Evolutionary conservation across 2,113 vertebrate species (phyloP).

Genomic region (Heterotis niloticus): DNA sequence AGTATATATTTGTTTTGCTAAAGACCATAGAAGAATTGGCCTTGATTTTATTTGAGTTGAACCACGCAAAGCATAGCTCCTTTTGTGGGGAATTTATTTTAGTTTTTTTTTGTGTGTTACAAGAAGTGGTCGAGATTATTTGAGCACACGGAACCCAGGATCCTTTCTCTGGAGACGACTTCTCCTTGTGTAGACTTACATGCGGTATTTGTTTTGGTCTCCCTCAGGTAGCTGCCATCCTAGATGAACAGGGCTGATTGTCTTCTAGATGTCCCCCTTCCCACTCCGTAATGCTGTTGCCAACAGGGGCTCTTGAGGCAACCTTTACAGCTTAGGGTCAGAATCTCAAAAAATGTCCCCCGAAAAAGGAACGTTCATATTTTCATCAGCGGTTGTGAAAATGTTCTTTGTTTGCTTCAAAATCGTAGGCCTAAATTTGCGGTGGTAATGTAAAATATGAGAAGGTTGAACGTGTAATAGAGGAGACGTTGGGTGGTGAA

Average conservation of each 20-base stretch:
- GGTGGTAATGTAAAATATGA: not conserved
- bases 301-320: constrained; percentile 7
- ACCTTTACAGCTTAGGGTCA: constrained; percentile 12
- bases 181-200: constrained; percentile 22
- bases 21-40: not conserved
- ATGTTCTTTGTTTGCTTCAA: not conserved
- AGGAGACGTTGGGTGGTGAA: not conserved
- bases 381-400: constrained; percentile 9
- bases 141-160: too few species aligned
- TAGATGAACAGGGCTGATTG: constrained; percentile 30
- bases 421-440: not conserved
- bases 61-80: not conserved
- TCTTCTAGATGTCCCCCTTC: constrained; percentile 26
- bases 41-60: not conserved
- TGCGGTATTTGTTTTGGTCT: constrained; percentile 29
- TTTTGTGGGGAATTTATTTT: not conserved
- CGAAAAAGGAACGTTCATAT: not conserved
- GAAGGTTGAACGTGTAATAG: not conserved
- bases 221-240: not conserved
- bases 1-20: too few species aligned
- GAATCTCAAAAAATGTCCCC: constrained; percentile 10
- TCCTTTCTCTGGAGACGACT: constrained; percentile 12
- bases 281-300: constrained; percentile 26
- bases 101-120: not conserved
- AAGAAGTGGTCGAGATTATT: not conserved